Conservation (phyloP, 2,113 vertebrate species). For the Chrysemys picta region DNA sequence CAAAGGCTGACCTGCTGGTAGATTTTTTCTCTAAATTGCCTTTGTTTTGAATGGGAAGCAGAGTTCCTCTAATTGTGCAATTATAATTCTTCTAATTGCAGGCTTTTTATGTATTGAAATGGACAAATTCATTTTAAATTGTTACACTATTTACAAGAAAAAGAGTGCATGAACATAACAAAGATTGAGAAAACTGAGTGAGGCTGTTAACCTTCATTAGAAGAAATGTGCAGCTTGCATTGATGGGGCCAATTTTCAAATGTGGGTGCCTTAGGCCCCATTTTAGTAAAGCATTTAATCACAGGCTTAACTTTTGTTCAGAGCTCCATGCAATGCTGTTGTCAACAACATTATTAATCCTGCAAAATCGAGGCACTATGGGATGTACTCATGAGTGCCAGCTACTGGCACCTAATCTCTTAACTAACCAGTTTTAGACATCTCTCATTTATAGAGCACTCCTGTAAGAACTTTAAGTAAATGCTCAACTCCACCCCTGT, state of each 20-base stretch:
- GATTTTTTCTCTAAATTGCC: conserved; percentile 10
- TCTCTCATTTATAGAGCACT: rapidly evolving
- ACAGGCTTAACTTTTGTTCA: rapidly evolving
- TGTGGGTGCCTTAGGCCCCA: rapidly evolving
- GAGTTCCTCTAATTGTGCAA: conserved; percentile 49
- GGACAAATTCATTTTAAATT: neutral
- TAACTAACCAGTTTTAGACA: neutral
- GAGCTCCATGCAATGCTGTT: rapidly evolving
- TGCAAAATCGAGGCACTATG: rapidly evolving
- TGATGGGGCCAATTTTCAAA: neutral
- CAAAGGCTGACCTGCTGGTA: conserved; percentile 23
- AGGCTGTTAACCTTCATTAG: neutral
- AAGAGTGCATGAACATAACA: neutral
- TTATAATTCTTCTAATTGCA: conserved; percentile 22
- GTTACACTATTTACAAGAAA: neutral
- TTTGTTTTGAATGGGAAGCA: conserved; percentile 44
- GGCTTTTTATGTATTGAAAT: conserved; percentile 22
- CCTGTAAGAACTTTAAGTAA: rapidly evolving
- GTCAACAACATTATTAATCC: rapidly evolving
- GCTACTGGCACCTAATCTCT: neutral
- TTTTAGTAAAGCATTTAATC: neutral
- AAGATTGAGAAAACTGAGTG: neutral
- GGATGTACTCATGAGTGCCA: neutral
- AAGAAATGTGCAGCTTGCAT: neutral
- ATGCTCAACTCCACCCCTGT: rapidly evolving